Base-by-base conservation (phyloP, 92 coral and sea anemone genomes). In the Umimayanthus chanpuru region DNA sequence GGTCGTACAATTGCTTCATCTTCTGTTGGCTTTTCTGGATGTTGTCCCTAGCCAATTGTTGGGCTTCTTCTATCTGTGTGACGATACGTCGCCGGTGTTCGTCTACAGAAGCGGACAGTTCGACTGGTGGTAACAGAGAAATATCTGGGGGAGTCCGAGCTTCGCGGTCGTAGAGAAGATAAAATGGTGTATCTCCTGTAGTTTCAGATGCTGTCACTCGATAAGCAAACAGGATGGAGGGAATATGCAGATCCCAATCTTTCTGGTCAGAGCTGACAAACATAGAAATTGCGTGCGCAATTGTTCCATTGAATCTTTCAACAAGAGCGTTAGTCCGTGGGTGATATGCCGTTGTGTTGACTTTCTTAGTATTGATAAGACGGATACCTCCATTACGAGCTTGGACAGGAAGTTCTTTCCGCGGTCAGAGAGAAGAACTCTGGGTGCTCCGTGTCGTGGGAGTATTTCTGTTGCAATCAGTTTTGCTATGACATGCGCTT, bases 341-440 rank as follows among this genome's bases (percentile, higher is more conserved):
- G 21, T 92, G 96, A 66, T 93, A 93, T 0, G 94, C 86, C 0
- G 92, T 89, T 2, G 96, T 93, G 77, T 92, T 90, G 3, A 92
- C 81, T 66, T 94, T 92, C 76, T 81, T 86, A 18, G 91, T 90
- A 16, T 92, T 90, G 0, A 92, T 61, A 1, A 94, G 30, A 0
- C 72, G 23, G 39, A 94, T 7, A 92, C 95, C 55, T 76, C 82
- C 9, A 65, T 41, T 8, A 88, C 78, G 0, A 91, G 15, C 10
- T 58, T n/a, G 10, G 94, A 91, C 1, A 88, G 81, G 23, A 92
- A 91, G 50, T 91, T 88, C 8, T 44, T 70, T 25, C 91, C 90
- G 49, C 94, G 26, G 14, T 91, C 91, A 0, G 94, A 88, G n/a
- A 91, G 73, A 21, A 91, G 29, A 0, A 91, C 79, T 15, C 91